Base-by-base conservation (phyloP, 2,113 vertebrate species). In the Nipponia nippon region DNA sequence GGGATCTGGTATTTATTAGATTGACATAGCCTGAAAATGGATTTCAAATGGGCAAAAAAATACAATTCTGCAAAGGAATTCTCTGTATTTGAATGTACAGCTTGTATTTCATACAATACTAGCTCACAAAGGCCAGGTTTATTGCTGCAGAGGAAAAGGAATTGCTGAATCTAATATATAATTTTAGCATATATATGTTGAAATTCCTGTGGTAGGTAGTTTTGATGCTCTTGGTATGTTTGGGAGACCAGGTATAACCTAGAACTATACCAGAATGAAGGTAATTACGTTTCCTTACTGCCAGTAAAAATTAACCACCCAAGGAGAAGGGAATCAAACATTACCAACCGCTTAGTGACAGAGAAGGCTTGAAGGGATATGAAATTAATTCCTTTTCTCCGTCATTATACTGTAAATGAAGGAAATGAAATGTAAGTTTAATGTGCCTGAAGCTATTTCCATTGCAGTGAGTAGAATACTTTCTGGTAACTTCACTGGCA, bases 231-330 rank as follows among this genome's bases (percentile, higher is more conserved):
- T 81, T 62, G 44, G 40, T 75, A 22, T 49, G 5, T 80, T 81
- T 36, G 11, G 58, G 52, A 96, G 42, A 87, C 5, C 23, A 71
- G 25, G 32, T 73, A 52, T 52, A 56, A 61, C 77, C 65, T 89
- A 75, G 83, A 87, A 90, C 47, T 87, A 36, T 46, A 82, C 13
- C 72, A 91, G 44, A 89, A 87, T 40, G 69, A 81, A 78, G 81
- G 69, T 27, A 71, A 87, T 87, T 89, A 87, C 13, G 40, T 91
- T 87, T 91, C 61, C 30, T 72, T 83, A 84, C 38, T 89, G 55
- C 38, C 52, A 87, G 47, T 94, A 79, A 96, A 97, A 92, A 30
- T 89, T 93, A 93, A 84, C 47, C 65, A 93, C 65, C 71, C 65
- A 91, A 87, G 69, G 16, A 95, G 69, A 92, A 84, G 40, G 62